A percentile compares a stretch with the other conserved stretches of the same genome.
phyloP scores from a whole-genome alignment of 1,140 invertebrate species.

The Dinoponera quadriceps region DNA sequence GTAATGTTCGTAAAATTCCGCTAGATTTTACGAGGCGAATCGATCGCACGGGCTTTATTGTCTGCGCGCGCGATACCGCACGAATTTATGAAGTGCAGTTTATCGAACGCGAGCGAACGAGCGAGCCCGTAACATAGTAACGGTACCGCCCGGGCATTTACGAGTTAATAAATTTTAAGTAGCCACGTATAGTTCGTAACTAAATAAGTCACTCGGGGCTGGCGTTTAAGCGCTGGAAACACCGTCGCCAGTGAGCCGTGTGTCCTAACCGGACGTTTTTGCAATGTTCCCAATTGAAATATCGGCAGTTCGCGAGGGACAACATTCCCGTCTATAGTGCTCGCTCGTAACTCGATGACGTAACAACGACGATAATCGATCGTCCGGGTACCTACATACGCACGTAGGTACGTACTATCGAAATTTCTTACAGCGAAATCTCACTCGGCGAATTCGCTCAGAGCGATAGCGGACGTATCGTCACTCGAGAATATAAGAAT shows the following conservation, averaged over 20 bases:
- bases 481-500: too few species aligned
- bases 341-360: background rate
- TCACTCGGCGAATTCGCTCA: too few species aligned
- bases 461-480: too few species aligned
- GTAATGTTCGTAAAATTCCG: constrained; percentile 10
- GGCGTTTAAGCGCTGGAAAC: background rate
- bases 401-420: background rate
- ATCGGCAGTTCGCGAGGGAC: background rate
- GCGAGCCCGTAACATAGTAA: constrained; percentile 27
- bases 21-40: constrained; percentile 40
- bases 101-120: constrained; percentile 16
- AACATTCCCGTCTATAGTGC: background rate
- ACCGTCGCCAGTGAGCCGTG: background rate
- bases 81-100: constrained; percentile 52
- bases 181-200: constrained; percentile 15
- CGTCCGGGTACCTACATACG: background rate
- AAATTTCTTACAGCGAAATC: too few species aligned
- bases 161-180: constrained; percentile 62
- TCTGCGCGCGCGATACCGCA: constrained; percentile 21
- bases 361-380: constrained; percentile 12
- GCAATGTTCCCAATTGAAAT: constrained; percentile 12
- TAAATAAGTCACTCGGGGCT: constrained; percentile 31
- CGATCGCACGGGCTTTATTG: constrained; percentile 37
- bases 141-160: constrained; percentile 42
- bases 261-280: background rate